Conservation (phyloP, 2,113 vertebrate genomes). For the Columba livia region DNA sequence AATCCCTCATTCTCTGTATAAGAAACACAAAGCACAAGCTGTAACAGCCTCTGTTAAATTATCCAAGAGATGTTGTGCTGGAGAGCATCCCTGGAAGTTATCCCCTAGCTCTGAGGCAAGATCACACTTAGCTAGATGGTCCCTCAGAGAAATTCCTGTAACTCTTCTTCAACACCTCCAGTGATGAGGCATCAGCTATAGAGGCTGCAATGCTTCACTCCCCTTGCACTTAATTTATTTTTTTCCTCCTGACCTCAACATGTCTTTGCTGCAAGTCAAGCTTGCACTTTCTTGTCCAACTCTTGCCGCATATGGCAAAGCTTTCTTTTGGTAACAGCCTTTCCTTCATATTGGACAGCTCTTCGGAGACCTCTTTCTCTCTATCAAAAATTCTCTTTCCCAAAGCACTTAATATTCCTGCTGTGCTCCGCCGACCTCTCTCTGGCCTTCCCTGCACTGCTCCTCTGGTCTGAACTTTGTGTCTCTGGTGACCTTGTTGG, state of each 20-base stretch:
- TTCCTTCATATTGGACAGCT: conserved; percentile 23
- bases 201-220: not conserved
- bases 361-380: conserved; percentile 8
- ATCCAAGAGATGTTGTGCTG: conserved; percentile 16
- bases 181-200: not conserved
- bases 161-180: not conserved
- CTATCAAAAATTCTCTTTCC: conserved; percentile 2
- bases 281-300: not conserved
- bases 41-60: conserved; percentile 20
- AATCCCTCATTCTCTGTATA: not conserved
- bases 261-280: not conserved
- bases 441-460: not conserved
- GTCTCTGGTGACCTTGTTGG: not conserved
- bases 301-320: not conserved
- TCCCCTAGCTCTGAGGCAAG: not conserved
- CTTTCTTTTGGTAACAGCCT: conserved; percentile 31
- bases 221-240: conserved; percentile 8
- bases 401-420: conserved; percentile 18
- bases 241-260: not conserved
- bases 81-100: conserved; percentile 21
- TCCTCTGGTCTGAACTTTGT: not conserved
- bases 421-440: not conserved
- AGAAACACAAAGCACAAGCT: not conserved
- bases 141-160: conserved; percentile 15
- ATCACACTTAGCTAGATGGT: conserved; percentile 7